These are phyloP conservation scores for Cephalopterus ornatus DNA, from an alignment of 2,113 vertebrate species.

Conservation along the genomic window DNA sequence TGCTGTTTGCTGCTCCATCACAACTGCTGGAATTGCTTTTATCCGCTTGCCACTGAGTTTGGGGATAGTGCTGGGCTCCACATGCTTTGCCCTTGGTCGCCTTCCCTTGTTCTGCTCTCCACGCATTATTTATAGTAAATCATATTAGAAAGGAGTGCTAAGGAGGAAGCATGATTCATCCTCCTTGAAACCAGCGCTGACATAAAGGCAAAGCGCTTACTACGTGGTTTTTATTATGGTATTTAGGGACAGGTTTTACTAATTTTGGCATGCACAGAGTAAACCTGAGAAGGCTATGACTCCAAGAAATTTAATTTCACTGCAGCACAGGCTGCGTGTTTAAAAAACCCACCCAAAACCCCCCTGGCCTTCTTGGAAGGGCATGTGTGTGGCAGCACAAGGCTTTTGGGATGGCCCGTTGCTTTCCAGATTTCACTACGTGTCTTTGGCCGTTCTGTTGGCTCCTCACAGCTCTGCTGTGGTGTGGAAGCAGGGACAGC, in stretches of 20 bases:
- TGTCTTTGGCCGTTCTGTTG: rapidly evolving
- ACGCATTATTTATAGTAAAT: slow-evolving; percentile 74
- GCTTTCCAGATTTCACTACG: not conserved
- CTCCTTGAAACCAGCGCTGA: slow-evolving; percentile 66
- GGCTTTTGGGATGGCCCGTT: not conserved
- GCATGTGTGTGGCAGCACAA: rapidly evolving
- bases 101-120: not conserved
- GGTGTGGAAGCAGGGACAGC: rapidly evolving
- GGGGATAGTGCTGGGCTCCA: not conserved
- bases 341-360: not conserved
- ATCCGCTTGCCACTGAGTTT: not conserved
- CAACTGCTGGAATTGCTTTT: not conserved
- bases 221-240: slow-evolving; percentile 49
- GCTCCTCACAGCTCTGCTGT: not conserved
- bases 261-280: not conserved
- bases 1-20: rapidly evolving
- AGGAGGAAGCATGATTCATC: slow-evolving; percentile 74
- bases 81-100: not conserved
- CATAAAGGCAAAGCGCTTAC: slow-evolving; percentile 70
- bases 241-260: slow-evolving; percentile 70
- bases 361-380: not conserved
- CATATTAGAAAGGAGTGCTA: slow-evolving; percentile 63
- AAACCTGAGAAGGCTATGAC: not conserved
- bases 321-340: not conserved
- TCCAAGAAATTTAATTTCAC: slow-evolving; percentile 23